phyloP scores from a whole-genome alignment of 1,140 invertebrate genomes.

The Drosophila pallidifrons region DNA sequence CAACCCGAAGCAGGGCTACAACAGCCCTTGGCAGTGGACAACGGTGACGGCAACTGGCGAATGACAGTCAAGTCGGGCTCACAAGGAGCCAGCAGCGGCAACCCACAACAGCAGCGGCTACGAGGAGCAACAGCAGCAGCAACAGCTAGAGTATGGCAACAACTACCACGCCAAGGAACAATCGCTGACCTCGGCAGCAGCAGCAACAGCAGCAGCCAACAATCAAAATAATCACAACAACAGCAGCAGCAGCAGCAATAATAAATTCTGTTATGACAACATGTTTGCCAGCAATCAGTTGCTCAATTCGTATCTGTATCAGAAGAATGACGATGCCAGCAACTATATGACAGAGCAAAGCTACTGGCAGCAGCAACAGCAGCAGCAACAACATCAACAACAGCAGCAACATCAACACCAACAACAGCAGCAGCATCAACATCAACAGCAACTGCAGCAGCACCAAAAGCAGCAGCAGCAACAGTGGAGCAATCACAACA shows the following conservation, averaged over 20 bases:
- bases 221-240: slow-evolving; percentile 69
- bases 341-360: slow-evolving; percentile 66
- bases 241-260: slow-evolving; percentile 32
- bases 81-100: slow-evolving; percentile 79
- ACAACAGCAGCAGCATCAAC: slow-evolving; percentile 24
- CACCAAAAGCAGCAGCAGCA: slow-evolving; percentile 55
- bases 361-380: slow-evolving; percentile 72
- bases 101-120: slow-evolving; percentile 45
- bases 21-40: slow-evolving; percentile 86
- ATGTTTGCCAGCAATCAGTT: slow-evolving; percentile 76
- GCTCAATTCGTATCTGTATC: slow-evolving; percentile 72
- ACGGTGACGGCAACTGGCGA: slow-evolving; percentile 86
- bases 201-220: slow-evolving; percentile 55
- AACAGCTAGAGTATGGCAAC: slow-evolving; percentile 36
- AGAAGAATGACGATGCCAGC: slow-evolving; percentile 51
- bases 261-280: slow-evolving; percentile 74
- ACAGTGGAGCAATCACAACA: slow-evolving; percentile 29
- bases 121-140: slow-evolving; percentile 58
- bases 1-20: slow-evolving; percentile 85
- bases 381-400: slow-evolving; percentile 59
- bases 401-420: slow-evolving; percentile 18
- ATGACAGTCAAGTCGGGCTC: slow-evolving; percentile 86
- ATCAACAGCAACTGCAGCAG: slow-evolving; percentile 43
- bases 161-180: slow-evolving; percentile 47
- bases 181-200: slow-evolving; percentile 24